Base-by-base conservation (phyloP, 2,797 vertebrate genomes). In the Crossoptilon crossoptilon region DNA sequence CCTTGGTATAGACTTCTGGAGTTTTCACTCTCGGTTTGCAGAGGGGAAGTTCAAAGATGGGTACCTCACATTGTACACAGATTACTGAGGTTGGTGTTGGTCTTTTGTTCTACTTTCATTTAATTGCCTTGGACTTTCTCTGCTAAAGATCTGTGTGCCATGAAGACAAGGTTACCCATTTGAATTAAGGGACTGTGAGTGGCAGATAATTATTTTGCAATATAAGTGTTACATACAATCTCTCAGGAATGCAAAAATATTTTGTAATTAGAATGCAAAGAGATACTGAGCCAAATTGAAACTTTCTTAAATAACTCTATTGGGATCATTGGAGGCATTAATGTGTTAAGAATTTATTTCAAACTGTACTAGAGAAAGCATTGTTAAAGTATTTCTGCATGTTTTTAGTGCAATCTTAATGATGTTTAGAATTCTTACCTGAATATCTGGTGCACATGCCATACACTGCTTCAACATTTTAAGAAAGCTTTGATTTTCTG, bases 151-250 rank as follows among this genome's bases (percentile, higher is more conserved):
- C 70, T 60, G 15, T 74, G 11, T 78, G 14, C 66, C 11, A 5
- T 62, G 58, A 83, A 68, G 48, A 69, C 58, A 90, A 84, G 33
- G 55, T 82, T 89, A 63, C 41, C 27, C 11, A 44, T 14, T 11
- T 88, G 70, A 94, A 88, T 92, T 91, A 88, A 72, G 43, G 46
- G 46, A 55, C 33, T 75, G 4, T 51, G 33, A 88, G 68, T 73
- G 46, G 43, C 66, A 72, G 79, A 23, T 79, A 64, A 11, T 93
- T 95, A 49, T 69, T 93, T 91, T 94, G 83, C 55, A 86, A 81
- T 51, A 88, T n/a, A 77, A 71, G 23, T 63, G 66, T 68, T 62
- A 49, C 39, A 2, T 70, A 37, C 48, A 39, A 10, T 77, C 53
- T 78, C 24, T 51, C 49, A 27, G 43, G 43, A 93, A 91, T 60